Conservation (phyloP, 1,140 invertebrate species). For the Odontomachus brunneus region DNA sequence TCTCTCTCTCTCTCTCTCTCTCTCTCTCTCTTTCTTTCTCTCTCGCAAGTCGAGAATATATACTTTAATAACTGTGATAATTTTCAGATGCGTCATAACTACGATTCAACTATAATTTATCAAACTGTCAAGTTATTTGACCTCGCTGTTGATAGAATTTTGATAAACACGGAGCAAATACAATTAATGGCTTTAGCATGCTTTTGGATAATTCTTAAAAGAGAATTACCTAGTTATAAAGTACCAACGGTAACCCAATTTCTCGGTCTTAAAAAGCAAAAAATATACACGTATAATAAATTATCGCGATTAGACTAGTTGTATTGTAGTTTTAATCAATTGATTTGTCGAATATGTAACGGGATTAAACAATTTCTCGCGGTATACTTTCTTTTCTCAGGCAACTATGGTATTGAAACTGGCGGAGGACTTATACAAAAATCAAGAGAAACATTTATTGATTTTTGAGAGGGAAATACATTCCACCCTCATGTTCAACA, state of each 20-base stretch:
- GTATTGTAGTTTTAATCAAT: constrained; percentile 13
- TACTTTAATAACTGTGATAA: neutral
- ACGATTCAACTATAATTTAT: constrained; percentile 69
- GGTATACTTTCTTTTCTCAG: constrained; percentile 51
- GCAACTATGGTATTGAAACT: constrained; percentile 62
- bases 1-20: no score
- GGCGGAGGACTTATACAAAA: constrained; percentile 48
- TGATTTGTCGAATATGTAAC: constrained; percentile 22
- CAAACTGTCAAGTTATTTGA: constrained; percentile 76
- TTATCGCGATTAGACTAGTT: neutral
- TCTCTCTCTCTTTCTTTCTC: no score
- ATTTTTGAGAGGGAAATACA: constrained; percentile 71
- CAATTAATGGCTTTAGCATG: constrained; percentile 69
- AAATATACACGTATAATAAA: neutral
- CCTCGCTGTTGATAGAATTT: constrained; percentile 58
- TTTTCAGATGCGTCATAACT: constrained; percentile 63
- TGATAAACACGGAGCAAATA: constrained; percentile 23
- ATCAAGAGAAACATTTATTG: constrained; percentile 54
- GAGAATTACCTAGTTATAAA: constrained; percentile 42
- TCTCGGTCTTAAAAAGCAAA: neutral
- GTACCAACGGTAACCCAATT: constrained; percentile 69
- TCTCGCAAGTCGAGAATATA: no score
- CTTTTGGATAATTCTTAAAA: constrained; percentile 76
- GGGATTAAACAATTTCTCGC: constrained; percentile 12
- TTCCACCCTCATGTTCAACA: constrained; percentile 63